Evolutionary conservation across 1,140 invertebrate species (phyloP).

Genomic region (Heliconius nattereri): DNA sequence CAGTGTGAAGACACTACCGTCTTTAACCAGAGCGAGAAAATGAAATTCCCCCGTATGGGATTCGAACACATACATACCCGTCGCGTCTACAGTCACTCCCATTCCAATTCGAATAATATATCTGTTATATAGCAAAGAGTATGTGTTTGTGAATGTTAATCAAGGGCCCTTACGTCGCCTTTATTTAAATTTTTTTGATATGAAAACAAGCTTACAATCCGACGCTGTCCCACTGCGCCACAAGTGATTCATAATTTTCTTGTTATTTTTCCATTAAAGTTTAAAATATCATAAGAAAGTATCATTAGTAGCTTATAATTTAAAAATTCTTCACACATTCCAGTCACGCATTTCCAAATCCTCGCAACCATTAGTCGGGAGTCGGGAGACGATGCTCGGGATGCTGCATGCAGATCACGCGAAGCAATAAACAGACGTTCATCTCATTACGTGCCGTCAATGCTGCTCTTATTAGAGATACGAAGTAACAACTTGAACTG

Average conservation of each 20-base stretch:
- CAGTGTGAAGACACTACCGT: background rate
- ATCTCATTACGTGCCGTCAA: constrained; percentile 31
- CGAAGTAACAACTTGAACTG: background rate
- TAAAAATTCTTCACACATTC: constrained; percentile 10
- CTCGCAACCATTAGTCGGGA: constrained; percentile 20
- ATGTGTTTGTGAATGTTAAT: background rate
- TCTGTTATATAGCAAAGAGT: background rate
- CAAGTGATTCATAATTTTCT: no score
- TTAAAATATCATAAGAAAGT: no score
- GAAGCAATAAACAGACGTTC: constrained; percentile 31
- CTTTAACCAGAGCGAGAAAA: background rate
- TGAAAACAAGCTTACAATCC: background rate
- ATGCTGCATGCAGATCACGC: constrained; percentile 29
- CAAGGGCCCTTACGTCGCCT: background rate
- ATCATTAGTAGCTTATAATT: background rate
- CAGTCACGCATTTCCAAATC: constrained; percentile 32
- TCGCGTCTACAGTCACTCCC: no score
- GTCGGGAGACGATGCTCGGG: background rate
- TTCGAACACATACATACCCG: no score
- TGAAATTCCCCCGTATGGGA: no score
- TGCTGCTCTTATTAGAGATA: constrained; percentile 17
- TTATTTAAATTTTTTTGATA: constrained; percentile 4
- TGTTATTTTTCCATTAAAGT: no score
- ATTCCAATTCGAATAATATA: background rate
- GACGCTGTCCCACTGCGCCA: no score